Evolutionary conservation across 2,888 invertebrate genomes (phyloP).

Genomic region (Troides helena): DNA sequence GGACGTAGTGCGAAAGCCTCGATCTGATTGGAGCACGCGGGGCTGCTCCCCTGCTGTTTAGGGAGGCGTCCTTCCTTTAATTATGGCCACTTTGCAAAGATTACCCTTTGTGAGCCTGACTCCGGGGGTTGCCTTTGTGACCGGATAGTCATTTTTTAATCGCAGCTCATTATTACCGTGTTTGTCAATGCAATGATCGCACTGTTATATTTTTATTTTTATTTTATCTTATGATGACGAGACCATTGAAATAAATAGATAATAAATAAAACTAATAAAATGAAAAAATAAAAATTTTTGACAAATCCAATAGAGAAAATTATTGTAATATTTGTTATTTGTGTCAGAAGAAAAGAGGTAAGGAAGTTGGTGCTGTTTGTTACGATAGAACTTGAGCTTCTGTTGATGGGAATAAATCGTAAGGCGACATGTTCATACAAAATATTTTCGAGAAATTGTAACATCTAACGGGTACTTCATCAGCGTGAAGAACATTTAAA

Average conservation of each 20-base stretch:
- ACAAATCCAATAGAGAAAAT: too few species aligned
- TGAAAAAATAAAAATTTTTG: too few species aligned
- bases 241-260: neutral
- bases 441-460: too few species aligned
- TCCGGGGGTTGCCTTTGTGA: constrained; percentile 71
- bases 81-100: constrained; percentile 73
- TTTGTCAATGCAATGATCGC: constrained; percentile 31
- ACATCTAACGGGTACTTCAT: too few species aligned
- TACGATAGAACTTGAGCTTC: too few species aligned
- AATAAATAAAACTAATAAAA: too few species aligned
- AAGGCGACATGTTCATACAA: too few species aligned
- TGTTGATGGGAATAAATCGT: too few species aligned
- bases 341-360: too few species aligned
- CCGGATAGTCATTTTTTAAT: constrained; percentile 70
- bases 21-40: constrained; percentile 52
- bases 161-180: constrained; percentile 51
- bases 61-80: constrained; percentile 58
- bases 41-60: constrained; percentile 41
- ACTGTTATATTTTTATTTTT: neutral
- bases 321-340: too few species aligned
- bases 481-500: too few species aligned
- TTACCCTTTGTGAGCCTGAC: constrained; percentile 76
- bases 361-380: too few species aligned
- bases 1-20: constrained; percentile 44
- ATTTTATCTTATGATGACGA: neutral